Conservation (phyloP, 1,140 invertebrate species). For the Drosophila nigromelanica region DNA sequence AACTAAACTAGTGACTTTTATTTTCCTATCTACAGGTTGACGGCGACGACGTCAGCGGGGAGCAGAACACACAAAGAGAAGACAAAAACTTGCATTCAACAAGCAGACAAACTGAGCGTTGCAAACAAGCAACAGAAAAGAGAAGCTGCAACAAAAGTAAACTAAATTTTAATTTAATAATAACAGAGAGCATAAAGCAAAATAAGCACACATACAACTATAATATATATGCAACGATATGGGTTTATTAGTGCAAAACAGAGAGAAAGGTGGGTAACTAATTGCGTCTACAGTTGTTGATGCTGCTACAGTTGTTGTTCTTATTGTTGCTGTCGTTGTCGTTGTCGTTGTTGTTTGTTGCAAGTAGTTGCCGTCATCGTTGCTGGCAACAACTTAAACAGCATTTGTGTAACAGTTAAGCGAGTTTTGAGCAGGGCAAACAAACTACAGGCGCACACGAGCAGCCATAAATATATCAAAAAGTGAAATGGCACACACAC, state of each 20-base stretch:
- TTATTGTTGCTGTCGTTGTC: background rate
- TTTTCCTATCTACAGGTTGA: conserved; percentile 46
- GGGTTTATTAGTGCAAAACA: conserved; percentile 52
- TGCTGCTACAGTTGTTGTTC: background rate
- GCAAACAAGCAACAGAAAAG: conserved; percentile 28
- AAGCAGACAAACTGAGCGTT: conserved; percentile 33
- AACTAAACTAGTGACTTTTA: conserved; percentile 52
- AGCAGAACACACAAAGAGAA: conserved; percentile 14
- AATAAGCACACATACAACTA: conserved; percentile 1
- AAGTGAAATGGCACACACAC: conserved; percentile 31
- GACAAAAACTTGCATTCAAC: conserved; percentile 29
- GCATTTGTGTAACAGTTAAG: conserved; percentile 8
- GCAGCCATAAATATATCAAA: conserved; percentile 39
- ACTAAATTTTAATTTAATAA: conserved; percentile 45
- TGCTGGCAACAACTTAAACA: conserved; percentile 23
- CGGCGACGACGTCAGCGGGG: conserved; percentile 22
- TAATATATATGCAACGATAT: conserved; percentile 61
- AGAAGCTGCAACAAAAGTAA: conserved; percentile 43
- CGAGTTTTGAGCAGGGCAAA: conserved; percentile 9
- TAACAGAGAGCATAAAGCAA: conserved; percentile 8
- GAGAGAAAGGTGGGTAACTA: conserved; percentile 56
- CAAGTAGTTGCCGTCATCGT: conserved; percentile 7
- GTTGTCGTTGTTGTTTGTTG: conserved; percentile 16
- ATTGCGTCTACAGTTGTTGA: conserved; percentile 8
- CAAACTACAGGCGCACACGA: conserved; percentile 22